Base-by-base conservation (phyloP, 1,140 invertebrate genomes). In the Calephelis nemesis region DNA sequence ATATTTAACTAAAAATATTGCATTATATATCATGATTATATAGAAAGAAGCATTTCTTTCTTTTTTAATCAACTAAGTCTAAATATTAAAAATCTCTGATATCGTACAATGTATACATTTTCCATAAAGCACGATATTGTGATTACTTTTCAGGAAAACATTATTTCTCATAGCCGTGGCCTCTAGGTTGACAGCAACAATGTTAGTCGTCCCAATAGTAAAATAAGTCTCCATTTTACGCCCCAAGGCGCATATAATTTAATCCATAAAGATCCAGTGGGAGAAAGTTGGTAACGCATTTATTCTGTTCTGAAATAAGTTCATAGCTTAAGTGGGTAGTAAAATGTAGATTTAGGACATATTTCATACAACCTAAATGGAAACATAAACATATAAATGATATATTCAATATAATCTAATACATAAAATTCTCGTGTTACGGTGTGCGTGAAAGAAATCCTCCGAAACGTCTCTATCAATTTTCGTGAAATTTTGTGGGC, bases 211-310 rank as follows among this genome's bases (percentile, higher is more conserved):
- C 88, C 86, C 88, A 72, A 78, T 81, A 81, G 86, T 81, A 73
- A 79, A 74, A 83, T 90, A 81, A 78, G 82, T 90, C 84, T 88
- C 88, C 79, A 88, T 90, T 87, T 87, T 84, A 75, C 72, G 71
- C 73, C 82, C 82, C 84, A 72, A 49, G 68, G 85, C 79, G 84
- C 77, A 85, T 83, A 88, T 90, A 90, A 88, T 90, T 90, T 88
- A 84, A 83, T 76, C 77, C 78, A 83, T 87, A 85, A 87, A 90
- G 82, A 84, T 76, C 84, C 71, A 79, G 83, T 79, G 82, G 77
- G 82, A 82, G 76, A 82, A 87, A 88, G 77, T 88, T 87, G 77
- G 75, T 69, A 78, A 81, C 76, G 74, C 84, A 85, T 83, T 85
- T 87, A 81, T 85, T 87, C 82, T 86, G 84, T 85, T 81, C 78